Evolutionary conservation across 2,797 vertebrate species (phyloP).

Genomic region (Rhodeus uyekii): DNA sequence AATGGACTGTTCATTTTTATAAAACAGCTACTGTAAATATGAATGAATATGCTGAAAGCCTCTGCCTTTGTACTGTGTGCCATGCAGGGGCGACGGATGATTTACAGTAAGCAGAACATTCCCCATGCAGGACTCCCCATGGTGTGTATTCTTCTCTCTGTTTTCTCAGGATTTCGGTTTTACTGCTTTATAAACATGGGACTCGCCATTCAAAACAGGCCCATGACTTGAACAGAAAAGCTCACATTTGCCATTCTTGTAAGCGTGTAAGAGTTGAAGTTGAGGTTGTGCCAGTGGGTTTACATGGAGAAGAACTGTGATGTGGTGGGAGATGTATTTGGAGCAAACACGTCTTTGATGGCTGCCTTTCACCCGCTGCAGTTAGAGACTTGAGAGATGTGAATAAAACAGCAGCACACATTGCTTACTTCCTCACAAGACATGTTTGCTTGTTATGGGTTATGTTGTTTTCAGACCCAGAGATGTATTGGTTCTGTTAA

Average conservation of each 20-base stretch:
- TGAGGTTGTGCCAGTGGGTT: neutral
- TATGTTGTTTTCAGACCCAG: conserved; percentile 8
- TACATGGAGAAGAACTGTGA: conserved; percentile 8
- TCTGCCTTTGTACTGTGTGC: neutral
- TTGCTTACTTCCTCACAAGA: neutral
- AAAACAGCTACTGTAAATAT: neutral
- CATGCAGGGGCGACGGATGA: neutral
- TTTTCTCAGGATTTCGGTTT: conserved; percentile 17
- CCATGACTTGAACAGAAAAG: conserved; percentile 15
- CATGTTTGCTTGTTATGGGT: neutral
- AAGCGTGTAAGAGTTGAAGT: conserved; percentile 14
- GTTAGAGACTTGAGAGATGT: neutral
- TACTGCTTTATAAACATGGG: conserved; percentile 17
- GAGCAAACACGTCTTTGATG: conserved; percentile 5
- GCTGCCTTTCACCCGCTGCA: neutral
- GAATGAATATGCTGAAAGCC: neutral
- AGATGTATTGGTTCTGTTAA: conserved; percentile 2
- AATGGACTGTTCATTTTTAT: neutral
- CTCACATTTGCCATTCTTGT: neutral
- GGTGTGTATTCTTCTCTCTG: conserved; percentile 8
- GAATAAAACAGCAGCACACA: conserved; percentile 16
- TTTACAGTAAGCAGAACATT: conserved; percentile 27
- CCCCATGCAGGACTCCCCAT: neutral
- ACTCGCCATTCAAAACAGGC: conserved; percentile 15
- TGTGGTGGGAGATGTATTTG: neutral